Base-by-base conservation (phyloP, 2,888 invertebrate species). In the Blastobasis lacticolella region DNA sequence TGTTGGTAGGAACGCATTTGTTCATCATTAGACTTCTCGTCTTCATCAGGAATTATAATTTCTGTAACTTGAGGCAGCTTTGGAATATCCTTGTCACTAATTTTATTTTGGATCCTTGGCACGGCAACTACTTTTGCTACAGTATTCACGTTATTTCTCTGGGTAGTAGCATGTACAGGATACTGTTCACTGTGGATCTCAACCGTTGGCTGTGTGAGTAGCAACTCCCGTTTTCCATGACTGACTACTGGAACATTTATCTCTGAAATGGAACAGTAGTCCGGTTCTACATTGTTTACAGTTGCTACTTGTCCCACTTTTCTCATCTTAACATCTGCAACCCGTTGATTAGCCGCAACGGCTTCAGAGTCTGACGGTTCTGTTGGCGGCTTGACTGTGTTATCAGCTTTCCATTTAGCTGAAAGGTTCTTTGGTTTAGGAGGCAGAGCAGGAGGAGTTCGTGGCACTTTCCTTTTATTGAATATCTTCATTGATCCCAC, bases 261-360 rank as follows among this genome's bases (percentile, higher is more conserved):
- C 86, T 93, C 93, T 60, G 93, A 93, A 79, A 93, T 93, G 69
- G 93, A 93, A 76, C 93, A 93, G 87, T 93, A 93, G 80, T 93
- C 93, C 57, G 93, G 93, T 77, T 93, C 93, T 57, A 84, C 71
- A 70, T 71, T 80, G 65, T 81, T 82, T 55, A 78, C 67, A 69
- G 83, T 84, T 73, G 86, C 86, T 78, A 82, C 81, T 78, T 86
- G 84, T 75, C 84, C 86, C 73, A 82, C 82, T 79, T 82, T 88
- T 77, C 80, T 85, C 73, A 75, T 79, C 80, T 86, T 88, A 87
- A 89, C 88, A 75, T 88, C 88, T 84, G 86, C 82, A 82, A 85
- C 86, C 88, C 88, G 88, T 89, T 89, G 88, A 75, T 86, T 88
- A 78, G 86, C 86, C 79, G 85, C 89, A 88, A 88, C 88, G 85